Evolutionary conservation across 2,113 vertebrate species (phyloP).

Genomic region (Poeciliopsis prolifica): DNA sequence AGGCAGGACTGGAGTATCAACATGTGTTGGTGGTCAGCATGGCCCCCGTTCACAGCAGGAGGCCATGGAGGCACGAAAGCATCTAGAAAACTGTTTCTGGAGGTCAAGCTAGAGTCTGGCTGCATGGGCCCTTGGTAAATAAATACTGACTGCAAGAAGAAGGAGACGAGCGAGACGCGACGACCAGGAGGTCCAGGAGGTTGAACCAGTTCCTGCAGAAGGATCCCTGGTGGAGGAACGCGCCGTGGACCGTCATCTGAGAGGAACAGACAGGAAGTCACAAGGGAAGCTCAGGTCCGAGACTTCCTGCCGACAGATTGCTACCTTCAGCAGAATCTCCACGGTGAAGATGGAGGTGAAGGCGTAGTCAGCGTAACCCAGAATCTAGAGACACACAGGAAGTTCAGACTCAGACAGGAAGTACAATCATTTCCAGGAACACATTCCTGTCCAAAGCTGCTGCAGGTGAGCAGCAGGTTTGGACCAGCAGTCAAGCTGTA

Average conservation of each 20-base stretch:
- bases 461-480: neutral
- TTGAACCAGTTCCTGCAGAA: conserved; percentile 97
- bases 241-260: conserved; percentile 92
- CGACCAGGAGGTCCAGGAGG: conserved; percentile 90
- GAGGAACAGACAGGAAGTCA: neutral
- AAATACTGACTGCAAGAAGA: conserved; percentile 89
- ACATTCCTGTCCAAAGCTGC: too few relatives aligned
- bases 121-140: neutral
- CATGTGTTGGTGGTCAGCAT: too few relatives aligned
- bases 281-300: rapidly evolving
- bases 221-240: conserved; percentile 90
- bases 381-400: conserved; percentile 75
- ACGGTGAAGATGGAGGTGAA: conserved; percentile 95
- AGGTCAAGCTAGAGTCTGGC: neutral
- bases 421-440: neutral
- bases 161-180: conserved; percentile 92
- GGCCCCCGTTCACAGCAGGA: neutral
- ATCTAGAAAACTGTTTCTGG: neutral
- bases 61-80: neutral
- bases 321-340: conserved; percentile 92
- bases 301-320: rapidly evolving
- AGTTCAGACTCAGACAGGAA: neutral
- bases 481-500: neutral
- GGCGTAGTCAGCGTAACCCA: conserved; percentile 92
- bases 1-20: too few relatives aligned